A percentile compares a stretch with the other conserved stretches of the same genome.
Conservation (phyloP, 2,888 invertebrate genomes). For the Eilema griseolum region DNA sequence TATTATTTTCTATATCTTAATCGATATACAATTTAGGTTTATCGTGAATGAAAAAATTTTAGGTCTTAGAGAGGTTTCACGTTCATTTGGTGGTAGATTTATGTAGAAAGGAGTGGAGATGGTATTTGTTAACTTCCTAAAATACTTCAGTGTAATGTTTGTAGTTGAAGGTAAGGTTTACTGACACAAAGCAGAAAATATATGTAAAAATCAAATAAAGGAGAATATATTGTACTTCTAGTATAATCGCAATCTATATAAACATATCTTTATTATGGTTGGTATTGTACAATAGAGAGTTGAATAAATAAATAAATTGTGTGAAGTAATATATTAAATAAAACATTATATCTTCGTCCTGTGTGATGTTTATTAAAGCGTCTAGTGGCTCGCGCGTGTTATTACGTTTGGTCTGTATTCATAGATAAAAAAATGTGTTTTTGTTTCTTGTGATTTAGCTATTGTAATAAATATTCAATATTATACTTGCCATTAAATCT, state of each 20-base stretch:
- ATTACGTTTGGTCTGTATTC: neutral
- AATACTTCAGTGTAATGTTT: neutral
- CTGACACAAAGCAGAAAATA: neutral
- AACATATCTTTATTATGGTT: conserved; percentile 10
- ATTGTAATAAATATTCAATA: neutral
- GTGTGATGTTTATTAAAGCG: neutral
- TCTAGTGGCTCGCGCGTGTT: neutral
- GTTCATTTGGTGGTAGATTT: no score
- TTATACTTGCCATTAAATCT: neutral
- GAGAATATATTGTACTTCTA: conserved; percentile 6
- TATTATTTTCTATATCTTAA: no score
- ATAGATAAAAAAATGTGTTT: neutral
- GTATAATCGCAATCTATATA: neutral
- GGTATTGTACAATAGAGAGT: conserved; percentile 1
- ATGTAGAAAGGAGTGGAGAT: neutral
- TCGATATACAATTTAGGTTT: no score
- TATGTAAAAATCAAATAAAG: neutral
- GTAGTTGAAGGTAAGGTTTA: neutral
- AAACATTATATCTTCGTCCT: neutral
- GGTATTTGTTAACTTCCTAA: no score
- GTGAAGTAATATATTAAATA: neutral
- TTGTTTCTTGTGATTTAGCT: neutral
- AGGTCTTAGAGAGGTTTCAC: no score
- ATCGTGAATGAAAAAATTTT: no score
- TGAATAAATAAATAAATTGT: conserved; percentile 7